These are phyloP conservation scores for Platycheirus albimanus DNA, from an alignment of 2,888 invertebrate species.

Conservation along the genomic window DNA sequence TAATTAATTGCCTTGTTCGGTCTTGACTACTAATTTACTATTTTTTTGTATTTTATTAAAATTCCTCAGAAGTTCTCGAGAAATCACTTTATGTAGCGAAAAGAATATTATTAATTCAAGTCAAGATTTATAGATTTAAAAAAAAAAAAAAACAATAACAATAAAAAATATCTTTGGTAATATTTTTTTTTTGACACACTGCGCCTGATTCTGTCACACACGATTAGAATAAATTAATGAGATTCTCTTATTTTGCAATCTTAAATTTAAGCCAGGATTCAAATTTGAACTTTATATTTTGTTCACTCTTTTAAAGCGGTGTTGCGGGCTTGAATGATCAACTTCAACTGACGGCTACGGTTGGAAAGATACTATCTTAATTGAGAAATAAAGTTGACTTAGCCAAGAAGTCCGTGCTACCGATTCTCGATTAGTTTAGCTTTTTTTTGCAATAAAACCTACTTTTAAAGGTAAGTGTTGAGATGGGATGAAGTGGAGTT, in stretches of 20 bases:
- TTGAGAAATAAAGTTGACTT: constrained; percentile 51
- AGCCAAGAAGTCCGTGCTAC: constrained; percentile 62
- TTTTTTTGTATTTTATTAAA: constrained; percentile 1
- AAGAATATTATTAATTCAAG: background rate
- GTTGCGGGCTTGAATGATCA: constrained; percentile 43
- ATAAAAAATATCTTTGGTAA: constrained; percentile 24
- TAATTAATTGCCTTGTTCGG: constrained; percentile 30
- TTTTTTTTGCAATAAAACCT: constrained; percentile 17
- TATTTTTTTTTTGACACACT: background rate
- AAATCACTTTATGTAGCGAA: constrained; percentile 18
- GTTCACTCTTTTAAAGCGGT: constrained; percentile 22
- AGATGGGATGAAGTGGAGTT: constrained; percentile 43
- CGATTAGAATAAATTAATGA: constrained; percentile 30
- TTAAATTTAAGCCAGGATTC: constrained; percentile 30
- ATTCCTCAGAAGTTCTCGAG: background rate
- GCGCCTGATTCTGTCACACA: constrained; percentile 36
- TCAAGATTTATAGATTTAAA: too few species aligned
- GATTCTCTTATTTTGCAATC: constrained; percentile 6
- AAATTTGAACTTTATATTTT: constrained; percentile 14
- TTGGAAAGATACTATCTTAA: constrained; percentile 42
- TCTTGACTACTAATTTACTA: background rate
- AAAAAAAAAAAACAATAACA: too few species aligned
- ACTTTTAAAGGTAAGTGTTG: background rate
- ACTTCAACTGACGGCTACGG: constrained; percentile 42
- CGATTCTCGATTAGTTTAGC: constrained; percentile 38